Base-by-base conservation (phyloP, 2,888 invertebrate genomes). In the Lithophane semibrunnea region DNA sequence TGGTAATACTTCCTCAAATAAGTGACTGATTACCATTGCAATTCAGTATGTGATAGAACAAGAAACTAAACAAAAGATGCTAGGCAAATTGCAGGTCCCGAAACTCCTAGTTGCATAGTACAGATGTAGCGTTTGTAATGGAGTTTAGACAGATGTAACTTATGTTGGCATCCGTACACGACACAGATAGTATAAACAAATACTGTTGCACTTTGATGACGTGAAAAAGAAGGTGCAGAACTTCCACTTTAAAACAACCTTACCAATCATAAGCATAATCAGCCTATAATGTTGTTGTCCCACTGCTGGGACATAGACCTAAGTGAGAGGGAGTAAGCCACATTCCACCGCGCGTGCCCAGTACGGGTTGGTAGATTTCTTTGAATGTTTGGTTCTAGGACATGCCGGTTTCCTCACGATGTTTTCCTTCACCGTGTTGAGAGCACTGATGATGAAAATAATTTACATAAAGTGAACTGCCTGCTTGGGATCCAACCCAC, bases 111-210 rank as follows among this genome's bases (percentile, higher is more conserved):
- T 73, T 66, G 12, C 73, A 61, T 63, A 52, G 64, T 68, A 56
- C 83, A 86, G 80, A 86, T 83, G 75, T 63, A 63, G 58, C 66
- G 58, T 84, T 86, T 72, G 84, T 83, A 86, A 77, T 77, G 72
- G 73, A 86, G 80, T 85, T 85, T 85, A 80, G 87, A 80, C 80
- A 73, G 75, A 86, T 75, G 86, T 75, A 80, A 80, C 84, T 80
- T 80, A 80, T 74, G 84, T 77, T 73, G 73, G 80, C 61, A 69
- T 80, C 71, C 73, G 78, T 66, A 24, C 66, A 44, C n/a, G 18
- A 68, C 74, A 58, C 18, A 86, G 24, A 63, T 77, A 75, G 65
- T 47, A 58, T 70, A 73, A n/a, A 74, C 56, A 70, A 79, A 74
- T 77, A 70, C 58, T 73, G 60, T 42, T 77, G 67, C 60, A 77